Conservation (phyloP, 2,888 invertebrate species). For the Spialia ferax region DNA sequence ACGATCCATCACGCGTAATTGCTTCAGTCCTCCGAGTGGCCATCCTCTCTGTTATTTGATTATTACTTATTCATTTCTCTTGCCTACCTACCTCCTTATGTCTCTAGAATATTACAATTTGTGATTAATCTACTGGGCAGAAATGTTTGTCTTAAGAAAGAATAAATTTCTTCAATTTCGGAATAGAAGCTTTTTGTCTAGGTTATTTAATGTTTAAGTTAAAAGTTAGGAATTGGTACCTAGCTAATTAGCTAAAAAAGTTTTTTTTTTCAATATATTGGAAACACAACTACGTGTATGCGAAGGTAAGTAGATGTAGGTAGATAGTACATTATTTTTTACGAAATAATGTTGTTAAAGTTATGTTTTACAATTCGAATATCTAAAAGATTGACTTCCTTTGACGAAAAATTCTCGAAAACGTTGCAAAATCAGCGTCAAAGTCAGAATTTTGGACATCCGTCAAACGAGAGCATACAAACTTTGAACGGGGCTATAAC, state of each 20-base stretch:
- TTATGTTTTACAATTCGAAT: constrained; percentile 1
- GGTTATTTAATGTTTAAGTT: too few species aligned
- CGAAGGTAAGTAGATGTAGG: too few species aligned
- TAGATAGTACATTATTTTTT: too few species aligned
- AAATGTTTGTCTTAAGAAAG: not conserved
- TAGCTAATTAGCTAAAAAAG: too few species aligned
- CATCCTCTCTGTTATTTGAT: constrained; percentile 67
- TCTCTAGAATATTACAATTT: constrained; percentile 36
- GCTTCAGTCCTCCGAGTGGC: constrained; percentile 67
- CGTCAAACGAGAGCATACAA: constrained; percentile 72
- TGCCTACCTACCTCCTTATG: constrained; percentile 38
- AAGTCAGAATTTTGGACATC: constrained; percentile 63
- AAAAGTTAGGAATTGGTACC: too few species aligned
- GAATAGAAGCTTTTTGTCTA: too few species aligned
- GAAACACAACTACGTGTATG: too few species aligned
- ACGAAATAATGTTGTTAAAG: not conserved
- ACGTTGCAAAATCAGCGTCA: constrained; percentile 31
- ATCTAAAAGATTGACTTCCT: constrained; percentile 38
- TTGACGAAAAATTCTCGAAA: constrained; percentile 50
- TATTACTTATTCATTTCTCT: constrained; percentile 61
- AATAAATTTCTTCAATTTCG: not conserved
- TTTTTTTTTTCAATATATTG: too few species aligned
- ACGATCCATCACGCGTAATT: constrained; percentile 80
- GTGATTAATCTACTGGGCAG: constrained; percentile 31
- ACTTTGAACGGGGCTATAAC: constrained; percentile 74